Evolutionary conservation across 2,797 vertebrate species (phyloP).

Genomic region (Myotis vivesi): DNA sequence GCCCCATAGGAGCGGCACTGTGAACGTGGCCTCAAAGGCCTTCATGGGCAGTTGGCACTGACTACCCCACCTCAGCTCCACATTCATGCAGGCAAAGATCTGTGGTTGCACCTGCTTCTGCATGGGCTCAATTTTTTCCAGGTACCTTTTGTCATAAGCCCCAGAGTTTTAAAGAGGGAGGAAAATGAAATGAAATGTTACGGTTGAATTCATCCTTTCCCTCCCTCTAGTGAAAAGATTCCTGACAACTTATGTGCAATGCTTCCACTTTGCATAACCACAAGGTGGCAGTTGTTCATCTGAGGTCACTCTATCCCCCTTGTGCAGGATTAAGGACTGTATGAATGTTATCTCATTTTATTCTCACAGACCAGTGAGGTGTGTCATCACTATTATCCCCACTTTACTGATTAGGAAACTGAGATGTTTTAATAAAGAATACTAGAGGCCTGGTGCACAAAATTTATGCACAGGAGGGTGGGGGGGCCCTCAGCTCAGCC

Average conservation of each 20-base stretch:
- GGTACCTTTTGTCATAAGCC: neutral
- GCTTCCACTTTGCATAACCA: slow-evolving; percentile 37
- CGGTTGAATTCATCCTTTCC: neutral
- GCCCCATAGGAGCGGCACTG: rapidly evolving
- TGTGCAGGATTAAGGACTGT: neutral
- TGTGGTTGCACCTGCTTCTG: neutral
- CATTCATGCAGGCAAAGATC: neutral
- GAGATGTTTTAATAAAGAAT: neutral
- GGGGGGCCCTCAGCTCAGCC: too few relatives aligned
- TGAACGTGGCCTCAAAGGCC: neutral
- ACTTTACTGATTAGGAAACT: neutral
- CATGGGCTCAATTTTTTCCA: neutral
- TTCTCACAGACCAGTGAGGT: neutral
- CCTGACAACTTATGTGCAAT: neutral
- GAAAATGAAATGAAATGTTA: neutral
- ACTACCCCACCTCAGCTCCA: neutral
- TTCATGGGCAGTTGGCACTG: too few relatives aligned
- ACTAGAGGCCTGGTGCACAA: too few relatives aligned
- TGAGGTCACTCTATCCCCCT: neutral
- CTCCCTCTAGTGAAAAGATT: slow-evolving; percentile 16
- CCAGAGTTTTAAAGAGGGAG: neutral
- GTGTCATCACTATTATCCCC: neutral
- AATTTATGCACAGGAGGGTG: too few relatives aligned
- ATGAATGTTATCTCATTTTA: neutral
- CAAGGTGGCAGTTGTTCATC: slow-evolving; percentile 4